These are phyloP conservation scores for Atethmia centrago DNA, from an alignment of 2,888 invertebrate species.

Conservation along the genomic window DNA sequence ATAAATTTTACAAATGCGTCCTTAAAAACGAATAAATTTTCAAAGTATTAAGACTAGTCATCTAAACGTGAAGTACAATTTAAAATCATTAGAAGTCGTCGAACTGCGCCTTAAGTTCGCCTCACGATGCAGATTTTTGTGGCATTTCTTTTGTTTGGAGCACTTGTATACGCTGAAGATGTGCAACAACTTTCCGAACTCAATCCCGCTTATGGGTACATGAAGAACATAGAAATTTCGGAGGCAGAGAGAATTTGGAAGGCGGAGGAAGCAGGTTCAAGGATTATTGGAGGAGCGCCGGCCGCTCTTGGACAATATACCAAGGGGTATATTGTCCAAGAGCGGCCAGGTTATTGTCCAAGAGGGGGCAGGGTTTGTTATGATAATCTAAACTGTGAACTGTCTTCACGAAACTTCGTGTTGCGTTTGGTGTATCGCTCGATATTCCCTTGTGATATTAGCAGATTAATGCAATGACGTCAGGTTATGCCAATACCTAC, in stretches of 20 bases:
- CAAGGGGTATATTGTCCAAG: too few species aligned
- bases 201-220: constrained; percentile 72
- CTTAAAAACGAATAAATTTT: too few species aligned
- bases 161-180: constrained; percentile 64
- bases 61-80: too few species aligned
- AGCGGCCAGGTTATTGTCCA: too few species aligned
- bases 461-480: constrained; percentile 14
- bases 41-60: too few species aligned
- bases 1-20: too few species aligned
- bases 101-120: too few species aligned
- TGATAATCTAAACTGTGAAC: background rate
- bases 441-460: constrained; percentile 20
- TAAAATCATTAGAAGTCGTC: too few species aligned
- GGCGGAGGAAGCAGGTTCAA: constrained; percentile 67
- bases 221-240: constrained; percentile 74
- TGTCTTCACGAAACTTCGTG: constrained; percentile 3
- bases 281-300: constrained; percentile 74
- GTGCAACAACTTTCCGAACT: constrained; percentile 33
- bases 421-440: constrained; percentile 12
- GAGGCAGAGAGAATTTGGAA: constrained; percentile 71
- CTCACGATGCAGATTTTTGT: constrained; percentile 62
- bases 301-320: constrained; percentile 71
- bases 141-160: constrained; percentile 61
- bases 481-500: background rate
- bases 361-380: constrained; percentile 70